Base-by-base conservation (phyloP, 2,888 invertebrate species). In the Idaea aversata region DNA sequence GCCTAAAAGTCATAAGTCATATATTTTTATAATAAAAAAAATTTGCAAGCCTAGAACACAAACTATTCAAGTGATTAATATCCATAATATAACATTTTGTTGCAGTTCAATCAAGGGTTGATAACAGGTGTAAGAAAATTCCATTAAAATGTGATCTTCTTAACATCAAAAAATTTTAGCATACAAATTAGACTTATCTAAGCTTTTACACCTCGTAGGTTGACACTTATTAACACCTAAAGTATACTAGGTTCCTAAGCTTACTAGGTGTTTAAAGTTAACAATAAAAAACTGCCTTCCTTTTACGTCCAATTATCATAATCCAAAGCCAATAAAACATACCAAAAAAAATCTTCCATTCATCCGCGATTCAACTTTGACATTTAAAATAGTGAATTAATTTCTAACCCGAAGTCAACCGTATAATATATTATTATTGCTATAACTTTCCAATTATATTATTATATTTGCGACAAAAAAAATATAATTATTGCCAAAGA, bases 401-500 rank as follows among this genome's bases (percentile, higher is more conserved):
- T 47, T 47, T 47, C 47, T 47, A 47, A 47, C 47, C 10, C 47
- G 47, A 47, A 47, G 47, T 47, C 47, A 47, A 13, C 47, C 47
- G 47, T 5, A 47, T 47, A 47, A 47, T 47, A 47, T 47, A 47
- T 47, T 47, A 47, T 47, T 47, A 47, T 47, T 47, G 10, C 47
- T 6, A 47, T 47, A 47, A 47, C 47, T 47, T 47, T 47, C 47
- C 47, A 47, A 47, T 47, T 47, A 47, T 47, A 47, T 47, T 47
- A 25, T 25, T 47, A 47, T 47, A 47, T 47, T 47, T 47, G 47
- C 47, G 47, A 47, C 47, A 47, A 47, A 47, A 47, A 38, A 47
- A 47, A 10, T 47, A 47, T 47, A 47, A 47, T 47, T 47, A 47
- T 47, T 47, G 47, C 47, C 47, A 47, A 59, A 59, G 58, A 67